Evolutionary conservation across 2,888 invertebrate species (phyloP), one percentile per base, ranked within the genome.

Genomic region (Drosophila koepferae): DNA sequence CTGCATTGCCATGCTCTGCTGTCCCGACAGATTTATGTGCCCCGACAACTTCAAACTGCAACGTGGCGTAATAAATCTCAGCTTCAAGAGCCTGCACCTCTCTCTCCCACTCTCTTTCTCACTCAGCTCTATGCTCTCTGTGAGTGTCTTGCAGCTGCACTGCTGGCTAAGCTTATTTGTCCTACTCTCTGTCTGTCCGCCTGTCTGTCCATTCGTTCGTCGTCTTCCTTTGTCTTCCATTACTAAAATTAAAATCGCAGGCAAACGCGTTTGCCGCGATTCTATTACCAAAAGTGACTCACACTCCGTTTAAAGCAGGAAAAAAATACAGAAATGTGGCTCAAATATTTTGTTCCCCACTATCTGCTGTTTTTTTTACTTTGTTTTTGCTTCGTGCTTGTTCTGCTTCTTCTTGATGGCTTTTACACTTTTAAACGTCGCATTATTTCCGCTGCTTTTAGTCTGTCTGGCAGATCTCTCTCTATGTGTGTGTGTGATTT

Each of bases 271-370:
- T 88, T 72, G 48, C 16, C 61, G 88, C 88, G 85, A 89, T 90
- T 83, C 86, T 86, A 90, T 90, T 86, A 86, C 86, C 86, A 88
- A 88, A 83, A 88, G 89, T 86, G 83, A 81, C 88, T 85, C 88
- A 80, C 56, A 76, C 86, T 40, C 23, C 12, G 38, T 18, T 23
- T 64, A 8, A 28, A 28, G 1, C 23, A 31, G 2, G 2, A 34
- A 44, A 34, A 23, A 58, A 18, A 20, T 1, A 51, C 54, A n/a
- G 54, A 72, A 31, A 34, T 48, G n/a, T 36, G 18, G n/a, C 49
- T 18, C 46, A 53, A 36, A 43, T 69, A 44, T 61, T 58, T 51
- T 59, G 31, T 61, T 59, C 31, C 70, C 64, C 43, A 58, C 31
- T 60, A 34, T 60, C 23, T 28, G 2, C 10, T 16, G 18, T 28